These are phyloP conservation scores for Drosophila kambysellisi DNA, from an alignment of 2,888 invertebrate genomes.

Conservation along the genomic window DNA sequence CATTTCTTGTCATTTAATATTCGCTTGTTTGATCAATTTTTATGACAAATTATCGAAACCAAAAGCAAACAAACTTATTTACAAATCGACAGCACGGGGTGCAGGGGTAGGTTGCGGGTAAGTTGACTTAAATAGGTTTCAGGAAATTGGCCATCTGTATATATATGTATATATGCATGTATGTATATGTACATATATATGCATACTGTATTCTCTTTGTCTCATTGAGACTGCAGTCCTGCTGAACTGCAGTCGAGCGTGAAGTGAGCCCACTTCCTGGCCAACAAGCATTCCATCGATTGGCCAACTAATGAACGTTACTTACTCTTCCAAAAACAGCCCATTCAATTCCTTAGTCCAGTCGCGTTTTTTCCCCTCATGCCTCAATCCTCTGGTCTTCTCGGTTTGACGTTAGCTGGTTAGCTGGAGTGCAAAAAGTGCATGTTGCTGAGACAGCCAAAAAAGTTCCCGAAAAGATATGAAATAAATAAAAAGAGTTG, in stretches of 20 bases:
- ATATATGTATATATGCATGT: not conserved
- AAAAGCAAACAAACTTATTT: conserved; percentile 14
- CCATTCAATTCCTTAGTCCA: conserved; percentile 11
- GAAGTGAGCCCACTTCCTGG: conserved; percentile 50
- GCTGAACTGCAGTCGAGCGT: conserved; percentile 40
- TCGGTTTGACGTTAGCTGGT: not conserved
- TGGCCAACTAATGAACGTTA: conserved; percentile 56
- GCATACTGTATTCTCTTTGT: conserved; percentile 14
- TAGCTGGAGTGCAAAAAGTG: conserved; percentile 55
- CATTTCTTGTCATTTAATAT: conserved; percentile 66
- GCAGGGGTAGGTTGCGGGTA: not conserved
- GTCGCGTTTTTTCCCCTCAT: not conserved
- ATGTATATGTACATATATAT: not conserved
- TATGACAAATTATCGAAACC: conserved; percentile 72
- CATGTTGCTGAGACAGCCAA: conserved; percentile 58
- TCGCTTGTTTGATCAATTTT: conserved; percentile 81
- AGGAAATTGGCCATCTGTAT: conserved; percentile 36
- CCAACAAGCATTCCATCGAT: conserved; percentile 21
- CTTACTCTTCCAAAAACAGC: conserved; percentile 16
- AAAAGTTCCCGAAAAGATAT: conserved; percentile 33
- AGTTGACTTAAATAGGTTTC: conserved; percentile 18
- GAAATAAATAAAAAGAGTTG: conserved; percentile 1
- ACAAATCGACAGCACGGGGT: not conserved
- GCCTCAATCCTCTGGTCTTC: conserved; percentile 1
- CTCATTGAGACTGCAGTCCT: conserved; percentile 6